Percentiles rank a stretch among this genome's conserved stretches.
These are phyloP conservation scores for Procapra przewalskii DNA, from an alignment of 2,113 vertebrate genomes.

Conservation along the genomic window DNA sequence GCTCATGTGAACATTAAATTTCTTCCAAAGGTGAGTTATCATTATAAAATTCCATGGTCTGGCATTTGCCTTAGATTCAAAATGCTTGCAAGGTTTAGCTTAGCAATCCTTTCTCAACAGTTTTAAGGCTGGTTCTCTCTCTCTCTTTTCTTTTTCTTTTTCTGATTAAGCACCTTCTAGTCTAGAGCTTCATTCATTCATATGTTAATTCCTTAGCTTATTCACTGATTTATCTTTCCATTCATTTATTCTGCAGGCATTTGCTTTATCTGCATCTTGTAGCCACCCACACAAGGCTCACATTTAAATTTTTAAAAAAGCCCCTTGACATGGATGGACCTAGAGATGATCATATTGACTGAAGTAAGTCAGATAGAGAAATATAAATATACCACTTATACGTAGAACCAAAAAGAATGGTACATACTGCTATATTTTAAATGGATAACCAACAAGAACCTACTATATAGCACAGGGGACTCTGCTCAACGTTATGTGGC, in stretches of 20 bases:
- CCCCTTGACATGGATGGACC: background rate
- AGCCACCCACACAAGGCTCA: background rate
- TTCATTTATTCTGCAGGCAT: background rate
- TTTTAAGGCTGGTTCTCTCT: background rate
- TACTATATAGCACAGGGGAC: background rate
- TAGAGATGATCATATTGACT: background rate
- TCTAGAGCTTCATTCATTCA: background rate
- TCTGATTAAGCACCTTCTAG: background rate
- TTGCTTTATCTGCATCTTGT: background rate
- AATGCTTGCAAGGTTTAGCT: constrained; percentile 25
- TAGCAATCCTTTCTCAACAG: background rate
- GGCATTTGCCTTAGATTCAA: constrained; percentile 31
- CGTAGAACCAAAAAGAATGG: background rate
- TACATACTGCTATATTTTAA: background rate
- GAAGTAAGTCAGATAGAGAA: background rate
- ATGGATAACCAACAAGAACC: background rate
- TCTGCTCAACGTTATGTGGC: background rate
- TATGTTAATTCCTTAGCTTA: background rate
- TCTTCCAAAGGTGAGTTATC: constrained; percentile 46
- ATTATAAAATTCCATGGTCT: background rate
- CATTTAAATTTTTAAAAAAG: background rate
- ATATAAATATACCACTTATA: background rate
- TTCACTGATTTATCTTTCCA: background rate
- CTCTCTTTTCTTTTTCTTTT: background rate
- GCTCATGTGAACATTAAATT: constrained; percentile 39